These are phyloP conservation scores for Nasonia giraulti DNA, from an alignment of 1,140 invertebrate species.

Conservation along the genomic window DNA sequence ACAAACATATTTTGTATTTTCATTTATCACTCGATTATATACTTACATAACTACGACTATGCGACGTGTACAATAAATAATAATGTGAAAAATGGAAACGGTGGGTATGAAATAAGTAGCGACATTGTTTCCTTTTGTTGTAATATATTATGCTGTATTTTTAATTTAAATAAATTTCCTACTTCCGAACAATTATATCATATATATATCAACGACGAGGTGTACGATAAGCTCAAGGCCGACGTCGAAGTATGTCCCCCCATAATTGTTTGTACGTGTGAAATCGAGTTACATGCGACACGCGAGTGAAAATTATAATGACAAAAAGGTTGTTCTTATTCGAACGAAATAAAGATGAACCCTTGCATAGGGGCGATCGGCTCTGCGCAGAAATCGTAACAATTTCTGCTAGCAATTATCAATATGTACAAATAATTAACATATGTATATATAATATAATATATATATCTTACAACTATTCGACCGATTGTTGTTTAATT, in stretches of 20 bases:
- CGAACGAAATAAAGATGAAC: slow-evolving; percentile 1
- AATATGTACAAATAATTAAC: slow-evolving; percentile 62
- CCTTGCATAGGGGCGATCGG: background rate
- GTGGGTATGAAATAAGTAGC: background rate
- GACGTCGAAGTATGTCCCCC: too few relatives aligned
- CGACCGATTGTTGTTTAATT: background rate
- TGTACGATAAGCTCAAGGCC: background rate
- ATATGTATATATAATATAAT: slow-evolving; percentile 25
- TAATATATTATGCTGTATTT: slow-evolving; percentile 57
- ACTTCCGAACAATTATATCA: slow-evolving; percentile 50
- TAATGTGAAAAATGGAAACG: background rate
- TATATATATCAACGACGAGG: slow-evolving; percentile 2
- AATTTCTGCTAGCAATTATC: slow-evolving; percentile 51
- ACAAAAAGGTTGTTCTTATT: slow-evolving; percentile 8
- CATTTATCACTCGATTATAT: background rate
- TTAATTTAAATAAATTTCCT: slow-evolving; percentile 53
- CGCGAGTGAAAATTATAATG: slow-evolving; percentile 16
- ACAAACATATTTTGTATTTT: background rate
- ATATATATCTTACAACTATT: slow-evolving; percentile 25
- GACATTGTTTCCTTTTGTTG: slow-evolving; percentile 42
- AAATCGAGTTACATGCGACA: background rate
- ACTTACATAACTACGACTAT: background rate
- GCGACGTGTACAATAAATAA: slow-evolving; percentile 9
- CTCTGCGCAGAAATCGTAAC: slow-evolving; percentile 27
- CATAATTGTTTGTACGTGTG: background rate